Conservation (phyloP, 2,797 vertebrate species). For the Galaxias olidus region DNA sequence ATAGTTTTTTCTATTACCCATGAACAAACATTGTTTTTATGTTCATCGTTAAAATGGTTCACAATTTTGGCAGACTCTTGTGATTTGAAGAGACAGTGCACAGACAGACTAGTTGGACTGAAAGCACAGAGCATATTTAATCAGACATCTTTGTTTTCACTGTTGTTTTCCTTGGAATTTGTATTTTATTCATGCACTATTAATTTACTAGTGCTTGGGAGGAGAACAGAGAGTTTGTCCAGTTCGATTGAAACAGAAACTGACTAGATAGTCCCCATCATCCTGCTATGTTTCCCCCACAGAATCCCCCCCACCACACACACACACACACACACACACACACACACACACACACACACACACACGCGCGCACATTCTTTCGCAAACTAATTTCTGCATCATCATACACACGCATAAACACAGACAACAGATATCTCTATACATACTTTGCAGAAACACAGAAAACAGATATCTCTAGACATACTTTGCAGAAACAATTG, state of each 20-base stretch:
- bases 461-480: neutral
- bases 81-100: conserved; percentile 50
- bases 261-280: conserved; percentile 48
- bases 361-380: neutral
- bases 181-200: conserved; percentile 57
- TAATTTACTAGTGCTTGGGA: conserved; percentile 58
- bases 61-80: conserved; percentile 37
- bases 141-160: conserved; percentile 42
- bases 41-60: no score
- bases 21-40: no score
- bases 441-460: conserved; percentile 7
- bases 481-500: neutral
- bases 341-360: neutral
- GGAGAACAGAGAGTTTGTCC: conserved; percentile 67
- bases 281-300: conserved; percentile 36
- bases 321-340: neutral
- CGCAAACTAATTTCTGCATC: no score
- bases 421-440: conserved; percentile 21
- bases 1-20: no score
- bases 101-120: conserved; percentile 47
- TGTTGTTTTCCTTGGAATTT: conserved; percentile 44
- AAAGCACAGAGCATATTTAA: conserved; percentile 61
- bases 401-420: conserved; percentile 26
- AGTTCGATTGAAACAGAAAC: conserved; percentile 46
- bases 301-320: no score